A percentile compares a stretch with the other conserved stretches of the same genome.
phyloP scores from a whole-genome alignment of 2,888 invertebrate genomes.

The Zeuzera pyrina region DNA sequence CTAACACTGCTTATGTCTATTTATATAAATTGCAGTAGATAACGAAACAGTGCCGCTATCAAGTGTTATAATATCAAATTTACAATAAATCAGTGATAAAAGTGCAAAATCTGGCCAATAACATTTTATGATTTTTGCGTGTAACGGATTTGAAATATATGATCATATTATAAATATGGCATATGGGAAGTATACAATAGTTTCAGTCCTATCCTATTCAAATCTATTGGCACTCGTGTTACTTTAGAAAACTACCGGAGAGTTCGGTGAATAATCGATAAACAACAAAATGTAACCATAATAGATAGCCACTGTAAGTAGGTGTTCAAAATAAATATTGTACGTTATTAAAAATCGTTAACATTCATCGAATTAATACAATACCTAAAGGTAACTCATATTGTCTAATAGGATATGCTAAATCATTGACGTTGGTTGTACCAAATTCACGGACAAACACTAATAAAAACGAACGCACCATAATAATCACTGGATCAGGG shows the following conservation, averaged over 20 bases:
- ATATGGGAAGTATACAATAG: too few species aligned
- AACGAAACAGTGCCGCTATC: too few species aligned
- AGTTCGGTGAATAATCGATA: background rate
- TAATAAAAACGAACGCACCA: conserved; percentile 21
- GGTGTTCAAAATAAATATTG: background rate
- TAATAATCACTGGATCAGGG: conserved; percentile 30
- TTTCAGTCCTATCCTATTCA: too few species aligned
- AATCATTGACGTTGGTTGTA: conserved; percentile 33
- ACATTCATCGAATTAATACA: background rate
- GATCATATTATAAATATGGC: too few species aligned
- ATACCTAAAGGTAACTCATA: conserved; percentile 10
- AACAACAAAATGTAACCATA: too few species aligned
- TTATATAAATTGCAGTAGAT: too few species aligned
- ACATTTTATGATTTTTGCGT: too few species aligned
- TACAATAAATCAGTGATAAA: too few species aligned
- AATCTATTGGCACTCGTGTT: background rate
- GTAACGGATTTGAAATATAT: too few species aligned
- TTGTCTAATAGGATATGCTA: conserved; percentile 42
- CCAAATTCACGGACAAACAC: conserved; percentile 4
- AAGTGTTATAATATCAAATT: too few species aligned
- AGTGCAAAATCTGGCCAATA: too few species aligned
- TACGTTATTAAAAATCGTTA: background rate
- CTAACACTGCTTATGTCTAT: too few species aligned
- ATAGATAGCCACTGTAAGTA: background rate
- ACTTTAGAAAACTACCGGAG: background rate